Evolutionary conservation across 2,797 vertebrate genomes (phyloP).

Genomic region (Tauraco hartlaubi): DNA sequence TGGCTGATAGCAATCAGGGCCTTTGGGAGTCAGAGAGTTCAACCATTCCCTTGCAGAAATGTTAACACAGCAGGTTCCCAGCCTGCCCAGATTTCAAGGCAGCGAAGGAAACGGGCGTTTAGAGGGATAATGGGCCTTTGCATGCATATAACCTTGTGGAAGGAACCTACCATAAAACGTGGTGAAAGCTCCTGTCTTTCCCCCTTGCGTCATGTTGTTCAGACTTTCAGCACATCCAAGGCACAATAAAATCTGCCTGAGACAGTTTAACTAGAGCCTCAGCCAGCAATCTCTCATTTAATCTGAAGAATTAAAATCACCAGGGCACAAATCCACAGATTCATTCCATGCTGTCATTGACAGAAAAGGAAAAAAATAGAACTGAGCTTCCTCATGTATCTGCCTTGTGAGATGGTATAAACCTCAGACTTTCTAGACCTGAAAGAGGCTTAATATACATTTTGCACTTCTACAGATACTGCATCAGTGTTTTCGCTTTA

Average conservation of each 20-base stretch:
- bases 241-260: not conserved
- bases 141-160: not conserved
- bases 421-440: not conserved
- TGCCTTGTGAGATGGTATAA: not conserved
- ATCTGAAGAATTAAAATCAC: not conserved
- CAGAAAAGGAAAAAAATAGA: not conserved
- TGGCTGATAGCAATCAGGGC: not conserved
- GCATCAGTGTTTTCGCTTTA: not conserved
- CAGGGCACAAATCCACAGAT: not conserved
- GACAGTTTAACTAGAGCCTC: not conserved
- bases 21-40: not conserved
- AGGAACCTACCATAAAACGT: not conserved
- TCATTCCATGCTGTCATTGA: not conserved
- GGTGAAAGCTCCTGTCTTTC: not conserved
- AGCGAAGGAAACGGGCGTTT: not conserved
- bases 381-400: not conserved
- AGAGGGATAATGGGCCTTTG: not conserved
- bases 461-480: not conserved
- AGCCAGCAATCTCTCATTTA: not conserved
- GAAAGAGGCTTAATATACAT: not conserved
- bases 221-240: not conserved
- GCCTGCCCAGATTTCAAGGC: not conserved
- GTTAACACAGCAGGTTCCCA: not conserved
- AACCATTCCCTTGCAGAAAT: not conserved
- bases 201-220: accelerated